These are phyloP conservation scores for Planiliza haematocheilus DNA, from an alignment of 2,113 vertebrate genomes.

Conservation along the genomic window DNA sequence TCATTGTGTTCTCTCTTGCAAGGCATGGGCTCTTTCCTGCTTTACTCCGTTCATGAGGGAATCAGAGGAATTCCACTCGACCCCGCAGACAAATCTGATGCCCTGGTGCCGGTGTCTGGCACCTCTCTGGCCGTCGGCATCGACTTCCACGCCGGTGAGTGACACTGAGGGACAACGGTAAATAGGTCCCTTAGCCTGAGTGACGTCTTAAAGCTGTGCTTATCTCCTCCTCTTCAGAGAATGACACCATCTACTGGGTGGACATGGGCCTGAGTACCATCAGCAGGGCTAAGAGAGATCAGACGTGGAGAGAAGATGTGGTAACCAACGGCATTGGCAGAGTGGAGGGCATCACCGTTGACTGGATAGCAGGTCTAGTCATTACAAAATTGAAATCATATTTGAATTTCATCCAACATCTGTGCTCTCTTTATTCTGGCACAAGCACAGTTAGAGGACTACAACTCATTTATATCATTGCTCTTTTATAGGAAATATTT, in stretches of 20 bases:
- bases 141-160: slow-evolving; percentile 95
- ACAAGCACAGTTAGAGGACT: background rate
- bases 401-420: background rate
- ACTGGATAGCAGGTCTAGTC: slow-evolving; percentile 93
- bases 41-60: slow-evolving; percentile 96
- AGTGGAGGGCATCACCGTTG: slow-evolving; percentile 96
- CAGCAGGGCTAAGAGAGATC: slow-evolving; percentile 95
- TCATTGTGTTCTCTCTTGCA: slow-evolving; percentile 28
- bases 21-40: slow-evolving; percentile 97
- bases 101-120: slow-evolving; percentile 94
- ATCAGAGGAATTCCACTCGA: slow-evolving; percentile 96
- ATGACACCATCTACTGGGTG: slow-evolving; percentile 99
- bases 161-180: background rate
- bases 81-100: slow-evolving; percentile 94
- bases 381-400: background rate
- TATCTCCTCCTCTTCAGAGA: slow-evolving; percentile 83
- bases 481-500: slow-evolving; percentile 91
- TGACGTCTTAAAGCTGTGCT: slow-evolving; percentile 23
- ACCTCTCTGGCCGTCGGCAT: slow-evolving; percentile 97
- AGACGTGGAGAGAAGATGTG: slow-evolving; percentile 97
- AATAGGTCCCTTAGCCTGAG: background rate
- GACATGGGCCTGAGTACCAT: slow-evolving; percentile 98
- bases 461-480: slow-evolving; percentile 10
- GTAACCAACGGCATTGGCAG: slow-evolving; percentile 97
- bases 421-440: background rate